Evolutionary conservation across 2,113 vertebrate species (phyloP), one percentile per base, ranked within the genome.

Genomic region (Marcusenius ussheri): DNA sequence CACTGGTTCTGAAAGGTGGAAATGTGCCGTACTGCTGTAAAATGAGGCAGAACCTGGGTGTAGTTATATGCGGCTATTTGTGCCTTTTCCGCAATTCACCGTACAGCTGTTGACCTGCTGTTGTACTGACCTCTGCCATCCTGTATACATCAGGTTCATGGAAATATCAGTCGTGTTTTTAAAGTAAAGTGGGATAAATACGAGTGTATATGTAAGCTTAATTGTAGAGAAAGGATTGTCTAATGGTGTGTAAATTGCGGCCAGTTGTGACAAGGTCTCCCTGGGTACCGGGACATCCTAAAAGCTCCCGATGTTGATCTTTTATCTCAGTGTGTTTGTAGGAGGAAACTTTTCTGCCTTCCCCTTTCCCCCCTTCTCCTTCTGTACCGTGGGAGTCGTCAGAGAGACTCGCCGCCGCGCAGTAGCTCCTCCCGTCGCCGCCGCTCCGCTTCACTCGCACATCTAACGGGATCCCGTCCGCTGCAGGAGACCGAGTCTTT

Each of bases 271-370:
- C 90, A 92, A 88, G 93, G 91, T 93, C 93, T 94, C 89, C 91
- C 88, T 90, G 93, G 96, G 96, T 96, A 95, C 95, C 95, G 96
- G 95, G 95, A 95, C 90, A 90, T 94, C 94, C 90, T 93, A 93
- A 94, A 94, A 89, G 93, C 95, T 92, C 95, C 95, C 95, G 95
- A 95, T 80, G 84, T 83, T 77, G 89, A 83, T 92, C 91, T 93
- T 84, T 93, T 95, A 94, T 95, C 92, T 90, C 86, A 92, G 93
- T 88, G 92, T 94, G 93, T 95, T 94, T 95, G 94, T 95, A 91
- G 91, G 93, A 92, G 92, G 92, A 94, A 92, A 90, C 90, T 84
- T 93, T 92, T 92, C 93, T 94, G 94, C 92, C 95, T 94, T 91
- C 21, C 66, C 89, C 83, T 70, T 66, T 27, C 9, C 27, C n/a